phyloP scores from a whole-genome alignment of 2,888 invertebrate species.

The Euzetes globulus region DNA sequence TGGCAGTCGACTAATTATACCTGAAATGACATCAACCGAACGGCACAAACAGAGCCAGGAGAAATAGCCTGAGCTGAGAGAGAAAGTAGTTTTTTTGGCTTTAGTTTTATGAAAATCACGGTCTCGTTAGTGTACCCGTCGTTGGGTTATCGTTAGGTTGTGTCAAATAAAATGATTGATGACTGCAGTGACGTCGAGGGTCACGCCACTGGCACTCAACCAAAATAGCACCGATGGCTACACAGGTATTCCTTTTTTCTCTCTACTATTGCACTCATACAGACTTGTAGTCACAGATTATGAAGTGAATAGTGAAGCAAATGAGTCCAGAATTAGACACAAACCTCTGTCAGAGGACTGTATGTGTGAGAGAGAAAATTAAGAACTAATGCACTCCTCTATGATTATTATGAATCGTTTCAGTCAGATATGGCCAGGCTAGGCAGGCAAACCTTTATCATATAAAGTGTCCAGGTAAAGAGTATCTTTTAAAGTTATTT shows the following conservation, averaged over 20 bases:
- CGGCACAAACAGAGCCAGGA: neutral
- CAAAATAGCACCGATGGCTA: slow-evolving; percentile 1
- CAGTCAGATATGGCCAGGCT: neutral
- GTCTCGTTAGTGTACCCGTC: neutral
- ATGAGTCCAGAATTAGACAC: neutral
- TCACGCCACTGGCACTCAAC: slow-evolving; percentile 27
- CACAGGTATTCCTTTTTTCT: neutral
- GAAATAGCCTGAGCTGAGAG: neutral
- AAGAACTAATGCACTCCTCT: neutral
- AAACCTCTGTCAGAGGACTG: neutral
- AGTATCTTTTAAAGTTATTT: no score
- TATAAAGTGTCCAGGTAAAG: no score
- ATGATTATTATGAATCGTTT: neutral
- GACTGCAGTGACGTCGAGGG: slow-evolving; percentile 10
- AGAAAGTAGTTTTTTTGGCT: slow-evolving; percentile 5
- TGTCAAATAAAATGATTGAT: slow-evolving; percentile 27
- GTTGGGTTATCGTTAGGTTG: slow-evolving; percentile 20
- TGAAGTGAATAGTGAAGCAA: no score
- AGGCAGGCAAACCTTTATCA: no score
- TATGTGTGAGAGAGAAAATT: neutral
- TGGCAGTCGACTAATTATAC: slow-evolving; percentile 15
- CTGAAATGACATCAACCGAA: slow-evolving; percentile 19
- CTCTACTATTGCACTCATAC: neutral
- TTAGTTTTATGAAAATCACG: slow-evolving; percentile 10
- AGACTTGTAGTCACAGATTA: neutral